These are phyloP conservation scores for Chamaetylas fuelleborni DNA, from an alignment of 2,113 vertebrate genomes.

Conservation along the genomic window DNA sequence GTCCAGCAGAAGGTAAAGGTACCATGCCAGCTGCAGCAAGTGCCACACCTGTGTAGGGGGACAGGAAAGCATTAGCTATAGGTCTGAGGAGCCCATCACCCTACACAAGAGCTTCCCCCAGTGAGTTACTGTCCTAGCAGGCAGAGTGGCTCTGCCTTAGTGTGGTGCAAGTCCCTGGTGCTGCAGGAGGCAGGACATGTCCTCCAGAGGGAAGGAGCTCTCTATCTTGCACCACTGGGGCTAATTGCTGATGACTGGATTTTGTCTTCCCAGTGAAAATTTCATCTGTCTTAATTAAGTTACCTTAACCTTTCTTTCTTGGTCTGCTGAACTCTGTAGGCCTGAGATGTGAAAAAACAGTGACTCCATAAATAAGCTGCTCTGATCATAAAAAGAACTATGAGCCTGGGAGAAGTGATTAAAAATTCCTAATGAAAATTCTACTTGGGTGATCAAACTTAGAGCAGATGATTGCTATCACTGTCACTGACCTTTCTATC, in stretches of 20 bases:
- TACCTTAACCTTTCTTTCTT: background rate
- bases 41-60: rapidly evolving
- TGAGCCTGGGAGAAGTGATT: background rate
- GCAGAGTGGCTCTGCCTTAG: background rate
- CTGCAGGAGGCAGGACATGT: background rate
- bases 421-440: constrained; percentile 4
- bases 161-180: rapidly evolving
- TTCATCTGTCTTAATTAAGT: background rate
- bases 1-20: background rate
- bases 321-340: background rate
- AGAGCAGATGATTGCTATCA: background rate
- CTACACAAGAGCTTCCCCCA: background rate
- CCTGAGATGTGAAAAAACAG: background rate
- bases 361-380: background rate
- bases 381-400: background rate
- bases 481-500: background rate
- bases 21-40: background rate
- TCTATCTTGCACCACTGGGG: background rate
- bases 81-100: background rate
- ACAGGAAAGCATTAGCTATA: background rate
- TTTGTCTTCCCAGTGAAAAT: background rate
- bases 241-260: background rate
- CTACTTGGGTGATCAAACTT: background rate
- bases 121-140: background rate
- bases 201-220: background rate